These are phyloP conservation scores for Nibea albiflora DNA, from an alignment of 2,113 vertebrate species.

Conservation along the genomic window DNA sequence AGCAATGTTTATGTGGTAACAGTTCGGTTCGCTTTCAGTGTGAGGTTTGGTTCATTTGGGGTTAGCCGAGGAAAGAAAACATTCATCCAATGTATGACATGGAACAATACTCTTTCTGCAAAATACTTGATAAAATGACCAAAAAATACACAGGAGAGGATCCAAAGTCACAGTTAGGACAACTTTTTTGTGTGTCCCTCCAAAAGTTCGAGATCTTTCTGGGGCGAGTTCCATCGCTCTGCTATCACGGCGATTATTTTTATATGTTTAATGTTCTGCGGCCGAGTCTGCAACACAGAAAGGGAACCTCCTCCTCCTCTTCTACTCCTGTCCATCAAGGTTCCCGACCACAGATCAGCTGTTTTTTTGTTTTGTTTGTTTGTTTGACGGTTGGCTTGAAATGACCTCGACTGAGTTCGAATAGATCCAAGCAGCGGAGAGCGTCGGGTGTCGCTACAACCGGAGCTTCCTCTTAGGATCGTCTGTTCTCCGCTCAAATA, in stretches of 20 bases:
- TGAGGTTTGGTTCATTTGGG: conserved; percentile 62
- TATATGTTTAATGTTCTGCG: not conserved
- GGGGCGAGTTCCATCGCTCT: conserved; percentile 14
- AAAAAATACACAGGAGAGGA: conserved; percentile 50
- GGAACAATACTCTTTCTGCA: conserved; percentile 61
- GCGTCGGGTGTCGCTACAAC: not conserved
- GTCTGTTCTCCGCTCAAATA: conserved; percentile 31
- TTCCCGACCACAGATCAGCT: conserved; percentile 6
- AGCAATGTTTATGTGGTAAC: conserved; percentile 40
- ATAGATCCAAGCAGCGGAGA: conserved; percentile 37
- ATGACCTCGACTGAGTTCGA: conserved; percentile 31
- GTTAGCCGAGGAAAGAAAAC: conserved; percentile 55
- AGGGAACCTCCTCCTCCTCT: not conserved
- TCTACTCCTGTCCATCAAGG: conserved; percentile 1
- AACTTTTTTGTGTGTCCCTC: not conserved
- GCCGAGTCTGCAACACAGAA: conserved; percentile 29
- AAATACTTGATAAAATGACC: conserved; percentile 67
- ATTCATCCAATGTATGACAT: conserved; percentile 53
- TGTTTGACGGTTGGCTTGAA: conserved; percentile 34
- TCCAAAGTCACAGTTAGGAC: conserved; percentile 51
- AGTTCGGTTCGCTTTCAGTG: conserved; percentile 46
- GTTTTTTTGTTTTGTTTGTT: not conserved
- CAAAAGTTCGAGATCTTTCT: conserved; percentile 14
- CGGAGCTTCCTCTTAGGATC: conserved; percentile 24
- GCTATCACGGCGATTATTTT: conserved; percentile 9